phyloP scores from a whole-genome alignment of 2,113 vertebrate genomes.

The Himantopus leucocephalus region DNA sequence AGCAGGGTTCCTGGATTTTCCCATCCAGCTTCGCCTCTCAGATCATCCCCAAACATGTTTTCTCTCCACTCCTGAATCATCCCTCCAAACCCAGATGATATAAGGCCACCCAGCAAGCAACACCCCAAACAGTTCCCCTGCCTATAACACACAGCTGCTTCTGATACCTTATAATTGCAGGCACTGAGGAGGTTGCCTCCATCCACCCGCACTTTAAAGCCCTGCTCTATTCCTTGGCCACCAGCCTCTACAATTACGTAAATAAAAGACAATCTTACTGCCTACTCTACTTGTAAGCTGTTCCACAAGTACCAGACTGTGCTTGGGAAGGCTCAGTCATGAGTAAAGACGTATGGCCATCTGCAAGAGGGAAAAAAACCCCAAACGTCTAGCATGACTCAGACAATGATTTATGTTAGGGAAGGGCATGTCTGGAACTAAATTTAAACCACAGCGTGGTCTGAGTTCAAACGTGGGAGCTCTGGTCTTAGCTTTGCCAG shows the following conservation, averaged over 20 bases:
- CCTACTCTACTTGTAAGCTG: background rate
- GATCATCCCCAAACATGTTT: background rate
- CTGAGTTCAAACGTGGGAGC: background rate
- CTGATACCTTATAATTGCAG: background rate
- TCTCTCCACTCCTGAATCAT: background rate
- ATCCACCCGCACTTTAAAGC: background rate
- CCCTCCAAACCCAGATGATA: background rate
- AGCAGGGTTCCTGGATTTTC: background rate
- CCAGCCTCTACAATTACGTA: background rate
- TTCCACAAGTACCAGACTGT: background rate
- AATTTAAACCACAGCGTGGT: background rate
- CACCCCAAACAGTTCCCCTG: background rate
- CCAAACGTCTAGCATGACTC: background rate
- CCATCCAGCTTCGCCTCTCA: background rate
- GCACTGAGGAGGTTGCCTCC: background rate
- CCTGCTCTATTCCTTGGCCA: background rate
- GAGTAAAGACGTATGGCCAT: background rate
- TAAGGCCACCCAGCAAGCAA: constrained; percentile 3
- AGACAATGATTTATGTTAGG: background rate
- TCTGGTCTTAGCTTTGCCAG: background rate
- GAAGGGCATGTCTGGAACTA: constrained; percentile 3
- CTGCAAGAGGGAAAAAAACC: background rate
- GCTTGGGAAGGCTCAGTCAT: background rate
- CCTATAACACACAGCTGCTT: background rate
- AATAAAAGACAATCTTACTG: background rate